These are phyloP conservation scores for Venusia cambrica DNA, from an alignment of 2,888 invertebrate genomes.

Conservation along the genomic window DNA sequence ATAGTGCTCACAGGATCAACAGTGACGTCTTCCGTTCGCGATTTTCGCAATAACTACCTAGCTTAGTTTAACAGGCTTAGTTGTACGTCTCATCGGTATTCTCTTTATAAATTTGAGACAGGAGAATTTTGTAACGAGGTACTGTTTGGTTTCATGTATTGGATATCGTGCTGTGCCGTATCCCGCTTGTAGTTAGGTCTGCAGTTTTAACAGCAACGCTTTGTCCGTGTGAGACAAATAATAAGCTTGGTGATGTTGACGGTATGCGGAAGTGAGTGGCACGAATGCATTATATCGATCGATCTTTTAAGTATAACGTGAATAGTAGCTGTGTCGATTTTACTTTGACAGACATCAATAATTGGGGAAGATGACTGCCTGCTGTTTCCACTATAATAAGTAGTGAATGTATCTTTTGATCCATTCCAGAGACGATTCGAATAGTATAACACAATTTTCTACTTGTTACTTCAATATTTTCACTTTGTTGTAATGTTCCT, in stretches of 20 bases:
- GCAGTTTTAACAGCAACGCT: constrained; percentile 57
- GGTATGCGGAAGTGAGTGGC: constrained; percentile 34
- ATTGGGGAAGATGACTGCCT: too few species aligned
- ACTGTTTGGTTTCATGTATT: constrained; percentile 68
- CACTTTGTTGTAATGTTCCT: constrained; percentile 4
- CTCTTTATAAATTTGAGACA: constrained; percentile 41
- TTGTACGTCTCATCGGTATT: constrained; percentile 45
- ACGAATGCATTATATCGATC: constrained; percentile 36
- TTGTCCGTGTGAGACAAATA: constrained; percentile 59
- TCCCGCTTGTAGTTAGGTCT: constrained; percentile 65
- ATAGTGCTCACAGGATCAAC: constrained; percentile 23
- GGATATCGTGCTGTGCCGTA: constrained; percentile 66
- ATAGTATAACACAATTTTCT: constrained; percentile 3
- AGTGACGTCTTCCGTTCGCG: constrained; percentile 39
- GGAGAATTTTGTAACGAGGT: constrained; percentile 60
- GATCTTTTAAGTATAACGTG: constrained; percentile 28
- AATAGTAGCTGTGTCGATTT: constrained; percentile 18
- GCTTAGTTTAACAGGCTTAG: constrained; percentile 62
- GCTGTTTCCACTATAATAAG: too few species aligned
- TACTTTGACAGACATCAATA: constrained; percentile 14
- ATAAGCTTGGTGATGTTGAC: constrained; percentile 30
- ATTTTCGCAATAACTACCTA: constrained; percentile 46
- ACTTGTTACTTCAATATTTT: not conserved
- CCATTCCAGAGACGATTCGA: too few species aligned
- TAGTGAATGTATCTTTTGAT: too few species aligned